Percentiles rank a stretch among this genome's conserved stretches.
phyloP scores from a whole-genome alignment of 2,888 invertebrate genomes.

The Tridacna gigas region DNA sequence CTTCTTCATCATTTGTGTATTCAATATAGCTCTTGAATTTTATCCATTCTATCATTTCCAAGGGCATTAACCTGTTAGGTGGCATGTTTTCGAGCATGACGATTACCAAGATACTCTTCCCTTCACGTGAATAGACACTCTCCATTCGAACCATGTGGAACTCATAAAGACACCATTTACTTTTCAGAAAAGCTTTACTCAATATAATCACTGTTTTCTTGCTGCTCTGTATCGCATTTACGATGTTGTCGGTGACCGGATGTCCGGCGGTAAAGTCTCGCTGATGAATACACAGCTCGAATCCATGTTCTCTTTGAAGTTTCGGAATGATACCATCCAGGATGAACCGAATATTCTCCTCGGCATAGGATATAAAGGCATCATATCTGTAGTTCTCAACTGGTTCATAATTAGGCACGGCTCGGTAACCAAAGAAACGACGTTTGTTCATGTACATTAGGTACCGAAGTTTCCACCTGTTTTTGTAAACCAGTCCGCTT shows the following conservation, averaged over 20 bases:
- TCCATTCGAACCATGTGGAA: constrained; percentile 66
- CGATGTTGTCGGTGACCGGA: constrained; percentile 63
- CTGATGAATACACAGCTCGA: constrained; percentile 64
- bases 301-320: constrained; percentile 27
- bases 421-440: constrained; percentile 36
- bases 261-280: constrained; percentile 66
- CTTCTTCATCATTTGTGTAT: neutral
- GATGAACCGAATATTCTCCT: constrained; percentile 42
- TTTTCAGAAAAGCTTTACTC: constrained; percentile 54
- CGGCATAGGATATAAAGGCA: constrained; percentile 61
- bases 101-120: neutral
- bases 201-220: constrained; percentile 65
- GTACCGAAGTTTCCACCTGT: constrained; percentile 62
- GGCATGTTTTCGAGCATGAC: neutral
- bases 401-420: neutral
- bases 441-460: constrained; percentile 41
- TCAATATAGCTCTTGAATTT: neutral
- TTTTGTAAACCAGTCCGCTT: constrained; percentile 46
- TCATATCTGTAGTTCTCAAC: constrained; percentile 49
- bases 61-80: neutral
- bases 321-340: constrained; percentile 23
- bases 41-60: constrained; percentile 4
- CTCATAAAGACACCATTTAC: constrained; percentile 71
- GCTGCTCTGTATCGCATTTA: constrained; percentile 63
- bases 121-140: constrained; percentile 45